These are phyloP conservation scores for Bostrychus sinensis DNA, from an alignment of 2,113 vertebrate species.

Conservation along the genomic window DNA sequence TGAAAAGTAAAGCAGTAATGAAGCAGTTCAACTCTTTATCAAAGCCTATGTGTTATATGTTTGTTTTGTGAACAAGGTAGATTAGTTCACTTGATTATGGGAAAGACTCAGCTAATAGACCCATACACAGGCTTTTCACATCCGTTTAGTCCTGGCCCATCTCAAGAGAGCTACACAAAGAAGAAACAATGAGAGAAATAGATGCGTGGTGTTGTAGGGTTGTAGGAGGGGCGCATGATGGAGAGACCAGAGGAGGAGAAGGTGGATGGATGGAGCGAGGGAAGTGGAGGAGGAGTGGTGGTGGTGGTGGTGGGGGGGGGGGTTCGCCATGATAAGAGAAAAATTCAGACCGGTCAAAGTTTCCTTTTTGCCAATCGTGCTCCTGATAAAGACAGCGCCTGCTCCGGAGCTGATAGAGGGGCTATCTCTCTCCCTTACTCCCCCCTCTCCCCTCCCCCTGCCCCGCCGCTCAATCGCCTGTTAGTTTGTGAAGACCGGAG, in stretches of 20 bases:
- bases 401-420: constrained; percentile 18
- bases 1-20: too few species aligned
- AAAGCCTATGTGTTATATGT: too few species aligned
- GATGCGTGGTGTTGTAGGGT: constrained; percentile 2
- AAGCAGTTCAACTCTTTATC: too few species aligned
- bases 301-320: constrained; percentile 34
- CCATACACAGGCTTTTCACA: background rate
- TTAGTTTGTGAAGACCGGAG: constrained; percentile 80
- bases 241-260: constrained; percentile 25
- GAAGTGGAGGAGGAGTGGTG: constrained; percentile 31
- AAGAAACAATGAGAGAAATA: constrained; percentile 3
- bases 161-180: background rate
- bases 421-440: constrained; percentile 17
- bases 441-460: constrained; percentile 17
- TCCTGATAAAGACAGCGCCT: constrained; percentile 53
- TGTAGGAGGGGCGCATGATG: constrained; percentile 12
- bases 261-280: constrained; percentile 37
- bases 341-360: constrained; percentile 91
- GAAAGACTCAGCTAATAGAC: too few species aligned
- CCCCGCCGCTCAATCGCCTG: constrained; percentile 71
- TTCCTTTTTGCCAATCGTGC: constrained; percentile 82
- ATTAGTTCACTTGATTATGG: too few species aligned
- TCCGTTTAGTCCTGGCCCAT: constrained; percentile 81
- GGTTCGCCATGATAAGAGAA: constrained; percentile 18
- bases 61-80: too few species aligned